These are phyloP conservation scores for Tauraco hartlaubi DNA, from an alignment of 2,797 vertebrate genomes.

Conservation along the genomic window DNA sequence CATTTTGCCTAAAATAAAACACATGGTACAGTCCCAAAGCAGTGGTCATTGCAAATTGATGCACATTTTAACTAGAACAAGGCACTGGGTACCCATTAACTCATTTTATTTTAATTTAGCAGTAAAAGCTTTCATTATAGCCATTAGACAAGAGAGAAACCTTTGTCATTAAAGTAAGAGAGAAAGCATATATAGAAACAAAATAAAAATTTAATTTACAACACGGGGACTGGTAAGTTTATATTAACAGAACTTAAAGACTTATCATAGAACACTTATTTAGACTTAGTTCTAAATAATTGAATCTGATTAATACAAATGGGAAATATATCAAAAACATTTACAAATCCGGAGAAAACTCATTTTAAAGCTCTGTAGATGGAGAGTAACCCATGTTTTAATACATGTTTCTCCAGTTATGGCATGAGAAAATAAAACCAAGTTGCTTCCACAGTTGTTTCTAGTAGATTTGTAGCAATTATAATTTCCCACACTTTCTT, in stretches of 20 bases:
- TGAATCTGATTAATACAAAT: constrained; percentile 17
- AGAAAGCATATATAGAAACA: constrained; percentile 26
- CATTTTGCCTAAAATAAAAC: background rate
- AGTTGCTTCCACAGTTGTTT: background rate
- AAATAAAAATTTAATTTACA: constrained; percentile 54
- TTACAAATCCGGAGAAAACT: background rate
- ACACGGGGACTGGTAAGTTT: background rate
- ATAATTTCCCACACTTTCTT: background rate
- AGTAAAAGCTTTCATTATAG: constrained; percentile 49
- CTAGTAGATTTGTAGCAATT: background rate
- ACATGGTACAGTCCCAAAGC: background rate
- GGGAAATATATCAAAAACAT: background rate
- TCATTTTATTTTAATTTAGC: constrained; percentile 56
- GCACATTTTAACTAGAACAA: constrained; percentile 42
- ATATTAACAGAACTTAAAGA: constrained; percentile 41
- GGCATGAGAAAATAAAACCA: background rate
- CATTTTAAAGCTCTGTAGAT: background rate
- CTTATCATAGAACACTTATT: background rate
- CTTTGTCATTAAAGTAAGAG: constrained; percentile 9
- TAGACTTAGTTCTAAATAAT: constrained; percentile 22
- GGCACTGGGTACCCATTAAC: constrained; percentile 24
- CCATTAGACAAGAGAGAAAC: constrained; percentile 39
- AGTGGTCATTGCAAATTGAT: constrained; percentile 41
- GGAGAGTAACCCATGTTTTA: background rate
- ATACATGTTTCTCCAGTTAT: background rate